Base-by-base conservation (phyloP, 2,888 invertebrate species). In the Scaptodrosophila latifasciaeformis region DNA sequence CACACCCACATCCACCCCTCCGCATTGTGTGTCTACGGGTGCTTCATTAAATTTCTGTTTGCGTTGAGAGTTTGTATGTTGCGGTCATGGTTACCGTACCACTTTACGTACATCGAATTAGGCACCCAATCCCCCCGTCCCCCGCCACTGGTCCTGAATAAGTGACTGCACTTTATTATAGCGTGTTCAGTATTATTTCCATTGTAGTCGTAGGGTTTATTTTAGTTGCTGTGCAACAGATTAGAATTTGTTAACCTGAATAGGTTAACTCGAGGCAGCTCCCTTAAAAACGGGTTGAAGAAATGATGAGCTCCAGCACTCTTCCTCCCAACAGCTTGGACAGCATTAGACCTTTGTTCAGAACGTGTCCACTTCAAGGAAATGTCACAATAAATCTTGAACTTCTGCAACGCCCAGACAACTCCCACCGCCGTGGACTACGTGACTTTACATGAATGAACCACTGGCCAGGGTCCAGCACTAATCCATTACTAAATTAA, bases 401-500 rank as follows among this genome's bases (percentile, higher is more conserved):
- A 65, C 57, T 54, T 61, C 27, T 29, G 29, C 27, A 27, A 42
- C 37, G 57, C 59, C 59, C 53, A 40, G 48, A 42, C 34, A 34
- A 27, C 18, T 43, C 15, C 21, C 17, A 35, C 19, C 53, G 46
- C 15, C 30, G 17, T 2, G 37, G 19, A 40, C 55, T 63, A 76
- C 81, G 82, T 82, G 83, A 81, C 79, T 81, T 69, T 58, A 59
- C 81, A 71, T 81, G n/a, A 80, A 74, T 70, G 75, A 70, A 67
- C 58, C 62, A 27, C 12, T 5, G 12, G 27, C 13, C 19, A 31
- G 24, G 45, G 62, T 24, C 37, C 43, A 59, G 31, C 54, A 59
- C 82, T 83, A 83, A 83, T 83, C 82, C 83, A 83, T 83, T 83
- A 83, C 83, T 82, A 83, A 83, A 83, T 83, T 83, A 83, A 83